A percentile compares a stretch with the other conserved stretches of the same genome.
These are phyloP conservation scores for Eulemur albifrons DNA, from an alignment of 2,797 vertebrate genomes.

Conservation along the genomic window DNA sequence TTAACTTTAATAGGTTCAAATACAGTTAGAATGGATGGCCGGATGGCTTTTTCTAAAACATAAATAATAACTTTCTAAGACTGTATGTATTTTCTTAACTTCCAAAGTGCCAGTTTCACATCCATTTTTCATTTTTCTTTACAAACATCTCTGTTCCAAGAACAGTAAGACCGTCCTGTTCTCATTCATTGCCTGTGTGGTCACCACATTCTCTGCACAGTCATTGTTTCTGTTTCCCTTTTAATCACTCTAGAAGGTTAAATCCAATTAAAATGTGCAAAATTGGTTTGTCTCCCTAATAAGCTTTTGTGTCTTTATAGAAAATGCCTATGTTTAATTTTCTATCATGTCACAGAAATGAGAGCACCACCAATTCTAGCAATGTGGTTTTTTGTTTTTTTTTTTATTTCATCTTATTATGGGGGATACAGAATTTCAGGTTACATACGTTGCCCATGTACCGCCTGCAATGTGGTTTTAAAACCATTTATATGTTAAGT, in stretches of 20 bases:
- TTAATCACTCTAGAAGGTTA: conserved; percentile 5
- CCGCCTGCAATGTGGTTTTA: background rate
- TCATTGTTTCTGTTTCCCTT: background rate
- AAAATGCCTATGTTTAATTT: conserved; percentile 29
- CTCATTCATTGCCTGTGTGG: background rate
- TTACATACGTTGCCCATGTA: too few species aligned
- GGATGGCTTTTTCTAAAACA: conserved; percentile 1
- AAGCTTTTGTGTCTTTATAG: background rate
- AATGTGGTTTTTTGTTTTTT: background rate
- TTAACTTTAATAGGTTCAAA: background rate
- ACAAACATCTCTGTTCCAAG: background rate
- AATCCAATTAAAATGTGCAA: background rate
- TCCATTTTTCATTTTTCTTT: background rate
- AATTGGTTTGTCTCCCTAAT: background rate
- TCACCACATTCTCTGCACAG: background rate
- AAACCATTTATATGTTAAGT: background rate
- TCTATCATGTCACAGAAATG: background rate
- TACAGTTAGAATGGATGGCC: background rate
- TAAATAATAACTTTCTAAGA: background rate
- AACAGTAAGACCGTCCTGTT: background rate
- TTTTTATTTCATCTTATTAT: too few species aligned
- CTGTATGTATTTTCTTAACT: background rate
- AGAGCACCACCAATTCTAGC: background rate
- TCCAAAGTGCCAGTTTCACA: background rate
- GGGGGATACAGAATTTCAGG: too few species aligned